These are phyloP conservation scores for Asarcornis scutulata DNA, from an alignment of 2,113 vertebrate species.

Conservation along the genomic window DNA sequence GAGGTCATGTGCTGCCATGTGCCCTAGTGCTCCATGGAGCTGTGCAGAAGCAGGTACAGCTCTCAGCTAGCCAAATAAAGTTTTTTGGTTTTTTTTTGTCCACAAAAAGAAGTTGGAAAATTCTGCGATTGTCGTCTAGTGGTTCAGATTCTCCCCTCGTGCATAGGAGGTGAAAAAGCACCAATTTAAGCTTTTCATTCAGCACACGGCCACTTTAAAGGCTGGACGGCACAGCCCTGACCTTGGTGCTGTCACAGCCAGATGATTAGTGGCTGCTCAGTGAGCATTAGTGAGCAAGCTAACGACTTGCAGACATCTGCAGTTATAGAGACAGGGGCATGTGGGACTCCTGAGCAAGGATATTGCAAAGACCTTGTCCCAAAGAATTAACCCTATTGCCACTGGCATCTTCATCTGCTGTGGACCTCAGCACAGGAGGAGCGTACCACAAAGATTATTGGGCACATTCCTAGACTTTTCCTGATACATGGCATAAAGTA, in stretches of 20 bases:
- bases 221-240: background rate
- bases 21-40: background rate
- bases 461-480: background rate
- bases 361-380: background rate
- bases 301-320: constrained; percentile 41
- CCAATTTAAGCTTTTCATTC: background rate
- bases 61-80: background rate
- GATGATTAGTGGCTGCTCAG: background rate
- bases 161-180: background rate
- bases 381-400: background rate
- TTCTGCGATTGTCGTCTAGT: background rate
- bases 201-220: background rate
- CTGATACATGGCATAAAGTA: background rate
- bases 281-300: background rate
- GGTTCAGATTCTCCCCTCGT: background rate
- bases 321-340: background rate
- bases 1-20: background rate
- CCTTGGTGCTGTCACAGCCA: background rate
- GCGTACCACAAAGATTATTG: background rate
- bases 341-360: background rate
- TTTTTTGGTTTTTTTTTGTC: background rate
- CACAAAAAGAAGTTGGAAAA: background rate
- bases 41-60: accelerated
- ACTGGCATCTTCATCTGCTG: background rate
- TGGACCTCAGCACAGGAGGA: background rate